Evolutionary conservation across 2,113 vertebrate genomes (phyloP).

Genomic region (Rhinoderma darwinii): DNA sequence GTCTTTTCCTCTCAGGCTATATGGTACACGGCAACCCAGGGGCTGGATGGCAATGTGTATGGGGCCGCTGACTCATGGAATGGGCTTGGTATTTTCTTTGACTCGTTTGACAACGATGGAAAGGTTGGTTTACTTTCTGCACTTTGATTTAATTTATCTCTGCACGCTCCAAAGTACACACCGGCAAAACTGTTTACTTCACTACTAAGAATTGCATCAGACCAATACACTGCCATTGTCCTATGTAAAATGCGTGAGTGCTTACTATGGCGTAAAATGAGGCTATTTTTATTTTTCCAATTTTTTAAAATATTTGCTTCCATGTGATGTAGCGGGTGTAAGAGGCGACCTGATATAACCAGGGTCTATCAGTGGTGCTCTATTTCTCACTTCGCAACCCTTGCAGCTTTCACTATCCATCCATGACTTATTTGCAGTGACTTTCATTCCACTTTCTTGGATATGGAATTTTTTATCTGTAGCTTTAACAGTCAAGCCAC

Average conservation of each 20-base stretch:
- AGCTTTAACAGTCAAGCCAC: too few species aligned
- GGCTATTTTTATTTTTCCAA: not conserved
- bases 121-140: conserved; percentile 78
- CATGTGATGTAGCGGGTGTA: too few species aligned
- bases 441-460: not conserved
- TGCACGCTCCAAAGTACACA: not conserved
- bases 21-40: conserved; percentile 89
- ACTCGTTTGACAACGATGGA: conserved; percentile 98
- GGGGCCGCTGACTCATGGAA: conserved; percentile 93
- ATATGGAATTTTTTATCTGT: too few species aligned
- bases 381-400: too few species aligned
- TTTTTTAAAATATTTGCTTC: not conserved
- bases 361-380: too few species aligned
- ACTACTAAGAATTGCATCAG: not conserved
- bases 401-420: not conserved
- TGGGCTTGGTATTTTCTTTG: conserved; percentile 94
- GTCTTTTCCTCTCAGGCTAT: conserved; percentile 77
- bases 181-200: not conserved
- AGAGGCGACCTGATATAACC: not conserved
- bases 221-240: not conserved
- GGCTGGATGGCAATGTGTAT: conserved; percentile 92
- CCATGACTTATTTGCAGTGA: not conserved
- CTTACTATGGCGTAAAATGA: not conserved
- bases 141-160: conserved; percentile 24
- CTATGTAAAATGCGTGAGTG: too few species aligned